Evolutionary conservation across 1,140 invertebrate species (phyloP).

Genomic region (Drosophila kurseongensis): DNA sequence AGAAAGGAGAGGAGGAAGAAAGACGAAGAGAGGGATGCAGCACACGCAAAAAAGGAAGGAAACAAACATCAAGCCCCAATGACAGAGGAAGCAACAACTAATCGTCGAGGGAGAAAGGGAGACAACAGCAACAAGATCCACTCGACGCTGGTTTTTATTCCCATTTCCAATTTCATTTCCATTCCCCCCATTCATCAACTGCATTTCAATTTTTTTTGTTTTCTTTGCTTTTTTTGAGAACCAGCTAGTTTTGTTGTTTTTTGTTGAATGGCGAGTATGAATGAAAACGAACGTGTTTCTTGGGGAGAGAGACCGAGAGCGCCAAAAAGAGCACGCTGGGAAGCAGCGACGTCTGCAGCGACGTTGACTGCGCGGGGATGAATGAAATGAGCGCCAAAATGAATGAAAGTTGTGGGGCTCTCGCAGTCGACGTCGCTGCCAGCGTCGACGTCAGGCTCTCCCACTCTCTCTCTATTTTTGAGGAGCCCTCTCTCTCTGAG

Average conservation of each 20-base stretch:
- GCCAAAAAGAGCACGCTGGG: constrained; percentile 11
- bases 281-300: constrained; percentile 81
- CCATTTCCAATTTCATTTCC: constrained; percentile 29
- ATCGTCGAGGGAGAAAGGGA: constrained; percentile 6
- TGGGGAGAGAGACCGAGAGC: constrained; percentile 32
- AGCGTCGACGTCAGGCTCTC: constrained; percentile 17
- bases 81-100: constrained; percentile 40
- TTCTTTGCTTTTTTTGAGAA: constrained; percentile 52
- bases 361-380: constrained; percentile 49
- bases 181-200: constrained; percentile 77
- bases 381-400: constrained; percentile 68
- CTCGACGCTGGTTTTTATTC: constrained; percentile 44
- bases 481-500: constrained; percentile 6
- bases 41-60: constrained; percentile 75
- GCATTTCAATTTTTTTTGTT: constrained; percentile 56
- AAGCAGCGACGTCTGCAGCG: constrained; percentile 25
- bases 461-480: constrained; percentile 1
- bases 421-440: constrained; percentile 10
- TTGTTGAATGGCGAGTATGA: constrained; percentile 66
- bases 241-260: constrained; percentile 60
- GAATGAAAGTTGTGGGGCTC: constrained; percentile 73
- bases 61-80: constrained; percentile 75
- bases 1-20: constrained; percentile 4
- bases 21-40: constrained; percentile 10
- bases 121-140: constrained; percentile 48